Conservation (phyloP, 2,888 invertebrate species). For the Calliphora vomitoria region DNA sequence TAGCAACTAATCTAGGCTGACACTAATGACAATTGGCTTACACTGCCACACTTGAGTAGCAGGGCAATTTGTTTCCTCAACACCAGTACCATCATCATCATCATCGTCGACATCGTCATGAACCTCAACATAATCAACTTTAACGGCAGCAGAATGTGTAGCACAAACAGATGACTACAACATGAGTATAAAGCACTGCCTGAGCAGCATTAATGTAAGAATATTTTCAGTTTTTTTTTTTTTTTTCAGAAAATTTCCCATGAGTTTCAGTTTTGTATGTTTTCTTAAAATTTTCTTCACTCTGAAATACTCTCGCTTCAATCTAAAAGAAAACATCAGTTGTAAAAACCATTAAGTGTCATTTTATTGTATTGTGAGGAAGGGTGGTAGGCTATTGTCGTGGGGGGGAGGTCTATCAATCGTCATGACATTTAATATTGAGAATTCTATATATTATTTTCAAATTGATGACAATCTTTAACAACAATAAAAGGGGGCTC, state of each 20-base stretch:
- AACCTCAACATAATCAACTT: conserved; percentile 21
- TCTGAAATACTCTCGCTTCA: not conserved
- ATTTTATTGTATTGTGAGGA: not conserved
- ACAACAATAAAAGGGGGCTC: not conserved
- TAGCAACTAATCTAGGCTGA: conserved; percentile 66
- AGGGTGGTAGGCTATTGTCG: not conserved
- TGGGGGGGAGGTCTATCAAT: conserved; percentile 7
- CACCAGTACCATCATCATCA: conserved; percentile 4
- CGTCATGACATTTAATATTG: conserved; percentile 45
- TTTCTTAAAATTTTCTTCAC: conserved; percentile 5
- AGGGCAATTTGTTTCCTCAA: conserved; percentile 63
- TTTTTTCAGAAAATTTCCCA: conserved; percentile 60
- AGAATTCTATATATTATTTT: conserved; percentile 22
- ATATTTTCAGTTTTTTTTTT: not conserved
- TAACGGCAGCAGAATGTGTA: conserved; percentile 12
- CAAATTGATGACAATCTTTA: conserved; percentile 45
- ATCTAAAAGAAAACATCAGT: conserved; percentile 45
- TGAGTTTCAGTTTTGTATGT: conserved; percentile 35
- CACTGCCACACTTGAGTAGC: conserved; percentile 68
- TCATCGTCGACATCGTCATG: not conserved
- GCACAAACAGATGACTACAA: not conserved
- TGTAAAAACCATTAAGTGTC: conserved; percentile 52
- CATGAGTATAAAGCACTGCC: conserved; percentile 9
- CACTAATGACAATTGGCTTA: conserved; percentile 70
- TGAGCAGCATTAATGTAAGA: conserved; percentile 14